Conservation (phyloP, 2,888 invertebrate species). For the Ochropleura plecta region DNA sequence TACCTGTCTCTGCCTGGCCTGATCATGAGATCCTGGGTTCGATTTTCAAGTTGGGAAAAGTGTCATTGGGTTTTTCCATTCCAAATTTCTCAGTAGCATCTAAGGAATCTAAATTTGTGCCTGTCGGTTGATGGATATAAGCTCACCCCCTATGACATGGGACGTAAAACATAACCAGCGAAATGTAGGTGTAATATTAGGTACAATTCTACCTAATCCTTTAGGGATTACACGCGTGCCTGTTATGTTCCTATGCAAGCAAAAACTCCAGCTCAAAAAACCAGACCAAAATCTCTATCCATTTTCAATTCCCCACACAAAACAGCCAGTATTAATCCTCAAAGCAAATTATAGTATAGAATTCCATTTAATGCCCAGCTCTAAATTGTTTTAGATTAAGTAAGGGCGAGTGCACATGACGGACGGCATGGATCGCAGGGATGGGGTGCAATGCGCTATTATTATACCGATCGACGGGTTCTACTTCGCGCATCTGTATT, state of each 20-base stretch:
- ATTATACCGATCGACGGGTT: constrained; percentile 61
- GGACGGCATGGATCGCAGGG: constrained; percentile 62
- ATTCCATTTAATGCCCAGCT: constrained; percentile 59
- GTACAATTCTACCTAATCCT: too few relatives aligned
- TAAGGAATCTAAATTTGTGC: too few relatives aligned
- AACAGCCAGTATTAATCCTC: constrained; percentile 40
- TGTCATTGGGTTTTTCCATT: too few relatives aligned
- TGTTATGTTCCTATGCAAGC: background rate
- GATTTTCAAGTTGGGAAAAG: too few relatives aligned
- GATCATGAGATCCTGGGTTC: too few relatives aligned
- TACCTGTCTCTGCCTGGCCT: too few relatives aligned
- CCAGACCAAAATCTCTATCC: background rate
- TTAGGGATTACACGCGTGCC: too few relatives aligned
- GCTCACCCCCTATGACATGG: too few relatives aligned
- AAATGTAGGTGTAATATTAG: too few relatives aligned
- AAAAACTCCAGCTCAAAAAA: background rate
- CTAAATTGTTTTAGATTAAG: constrained; percentile 71
- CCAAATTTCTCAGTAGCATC: too few relatives aligned
- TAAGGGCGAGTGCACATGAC: constrained; percentile 82
- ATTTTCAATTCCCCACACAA: constrained; percentile 27
- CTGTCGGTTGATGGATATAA: too few relatives aligned
- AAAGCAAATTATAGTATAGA: constrained; percentile 62
- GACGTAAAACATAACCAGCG: too few relatives aligned
- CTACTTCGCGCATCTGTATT: constrained; percentile 55
- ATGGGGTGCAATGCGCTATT: constrained; percentile 62